These are phyloP conservation scores for Aplidium turbinatum DNA, from an alignment of 23 tunicate genomes.

Conservation along the genomic window DNA sequence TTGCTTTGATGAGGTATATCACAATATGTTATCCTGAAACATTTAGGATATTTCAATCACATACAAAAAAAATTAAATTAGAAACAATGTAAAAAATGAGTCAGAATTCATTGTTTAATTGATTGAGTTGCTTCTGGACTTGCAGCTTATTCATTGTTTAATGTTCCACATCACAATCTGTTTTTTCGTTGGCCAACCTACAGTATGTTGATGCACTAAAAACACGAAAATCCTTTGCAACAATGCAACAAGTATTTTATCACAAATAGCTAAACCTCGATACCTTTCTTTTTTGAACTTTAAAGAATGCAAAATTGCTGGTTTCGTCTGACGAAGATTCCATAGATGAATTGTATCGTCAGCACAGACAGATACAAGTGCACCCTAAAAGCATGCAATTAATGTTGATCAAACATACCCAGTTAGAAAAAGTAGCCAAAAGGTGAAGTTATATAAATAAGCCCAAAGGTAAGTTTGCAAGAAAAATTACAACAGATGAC, in stretches of 20 bases:
- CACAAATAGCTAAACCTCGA: neutral
- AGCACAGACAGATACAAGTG: constrained; percentile 70
- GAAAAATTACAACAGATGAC: too few relatives aligned
- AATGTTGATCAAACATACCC: too few relatives aligned
- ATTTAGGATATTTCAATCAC: neutral
- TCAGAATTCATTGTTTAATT: neutral
- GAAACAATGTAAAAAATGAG: neutral
- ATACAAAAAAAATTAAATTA: neutral
- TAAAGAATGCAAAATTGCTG: constrained; percentile 78
- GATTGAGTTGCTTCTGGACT: neutral
- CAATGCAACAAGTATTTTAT: neutral
- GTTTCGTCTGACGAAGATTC: constrained; percentile 77
- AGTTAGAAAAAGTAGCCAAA: too few relatives aligned
- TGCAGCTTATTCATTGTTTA: too few relatives aligned
- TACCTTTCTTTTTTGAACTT: constrained; percentile 79
- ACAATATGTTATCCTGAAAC: constrained; percentile 58
- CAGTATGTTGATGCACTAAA: too few relatives aligned
- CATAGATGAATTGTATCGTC: constrained; percentile 80
- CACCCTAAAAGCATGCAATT: constrained; percentile 84
- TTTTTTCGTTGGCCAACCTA: too few relatives aligned
- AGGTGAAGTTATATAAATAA: too few relatives aligned
- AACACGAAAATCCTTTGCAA: too few relatives aligned
- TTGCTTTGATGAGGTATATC: constrained; percentile 65
- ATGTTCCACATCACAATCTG: too few relatives aligned
- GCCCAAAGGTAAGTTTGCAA: too few relatives aligned